These are phyloP conservation scores for Deilephila porcellus DNA, from an alignment of 2,888 invertebrate species.

Conservation along the genomic window DNA sequence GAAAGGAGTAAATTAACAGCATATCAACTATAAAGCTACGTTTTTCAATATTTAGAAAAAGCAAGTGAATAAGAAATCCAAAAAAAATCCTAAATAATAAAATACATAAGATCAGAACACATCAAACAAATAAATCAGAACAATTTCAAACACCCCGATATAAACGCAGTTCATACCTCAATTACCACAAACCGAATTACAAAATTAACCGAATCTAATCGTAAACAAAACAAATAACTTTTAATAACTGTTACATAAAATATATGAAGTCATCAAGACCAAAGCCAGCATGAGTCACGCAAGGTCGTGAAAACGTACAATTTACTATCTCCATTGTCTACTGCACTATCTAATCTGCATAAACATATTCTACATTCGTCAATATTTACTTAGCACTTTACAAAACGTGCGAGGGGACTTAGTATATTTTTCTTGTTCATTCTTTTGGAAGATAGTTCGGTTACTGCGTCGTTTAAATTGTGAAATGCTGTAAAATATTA, in stretches of 20 bases:
- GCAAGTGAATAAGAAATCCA: too few relatives aligned
- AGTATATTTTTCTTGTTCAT: background rate
- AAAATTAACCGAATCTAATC: background rate
- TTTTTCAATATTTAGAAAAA: too few relatives aligned
- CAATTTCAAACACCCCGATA: background rate
- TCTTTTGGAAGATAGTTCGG: background rate
- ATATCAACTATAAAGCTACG: too few relatives aligned
- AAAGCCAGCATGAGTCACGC: constrained; percentile 12
- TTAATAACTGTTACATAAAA: background rate
- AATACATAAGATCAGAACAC: too few relatives aligned
- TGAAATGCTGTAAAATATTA: too few relatives aligned
- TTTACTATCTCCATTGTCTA: background rate
- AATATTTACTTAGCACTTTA: background rate
- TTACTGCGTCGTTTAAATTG: too few relatives aligned
- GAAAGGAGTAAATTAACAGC: too few relatives aligned
- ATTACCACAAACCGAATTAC: background rate
- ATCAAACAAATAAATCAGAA: background rate
- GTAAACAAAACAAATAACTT: background rate
- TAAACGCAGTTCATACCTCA: background rate
- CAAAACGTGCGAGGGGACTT: background rate
- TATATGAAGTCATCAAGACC: background rate
- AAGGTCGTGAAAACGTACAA: constrained; percentile 13
- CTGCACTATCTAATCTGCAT: constrained; percentile 4
- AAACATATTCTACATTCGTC: background rate
- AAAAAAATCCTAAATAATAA: too few relatives aligned